Base-by-base conservation (phyloP, 2,888 invertebrate genomes). In the Caenorhabditis macrosperma region DNA sequence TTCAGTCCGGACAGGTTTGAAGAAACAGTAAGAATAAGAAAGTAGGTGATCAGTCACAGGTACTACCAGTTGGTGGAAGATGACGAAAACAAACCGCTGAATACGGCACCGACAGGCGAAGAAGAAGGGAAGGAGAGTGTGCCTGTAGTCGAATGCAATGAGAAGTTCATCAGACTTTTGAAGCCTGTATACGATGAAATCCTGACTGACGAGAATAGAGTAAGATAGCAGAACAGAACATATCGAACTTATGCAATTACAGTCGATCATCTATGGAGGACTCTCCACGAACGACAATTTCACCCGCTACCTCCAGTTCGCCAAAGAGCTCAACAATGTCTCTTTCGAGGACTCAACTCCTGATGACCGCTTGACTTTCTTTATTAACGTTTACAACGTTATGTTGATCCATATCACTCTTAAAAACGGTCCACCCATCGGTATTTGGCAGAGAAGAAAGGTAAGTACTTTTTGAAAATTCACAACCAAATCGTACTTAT, bases 371-470 rank as follows among this genome's bases (percentile, higher is more conserved):
- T 80, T 92, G 24, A 91, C 92, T 22, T 92, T 92, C 86, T 92
- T 92, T 86, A 90, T 92, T 84, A 92, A 92, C 84, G 87, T 92
- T 46, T 92, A 92, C 87, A 92, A 92, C 87, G 91, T 92, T 22
- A 89, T 92, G 69, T 91, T 92, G 15, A 91, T 92, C 63, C 92
- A 92, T 88, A 92, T 91, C 61, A 91, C 90, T 68, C 89, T 92
- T 10, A 88, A 85, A 15, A 81, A 84, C 35, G 92, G 92, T 10
- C 90, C 91, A 7, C 92, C 92, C 1, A 85, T 87, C 17, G 91
- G 90, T 75, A 85, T 92, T 20, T 92, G 91, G 92, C 91, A 92
- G 68, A 86, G 92, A 63, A 91, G 91, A 80, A 92, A 91, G 90
- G 92, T 91, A n/a, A n/a, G n/a, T 59, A 44, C 22, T 22, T 33